Base-by-base conservation (phyloP, 2,888 invertebrate species). In the Melipona beecheii region DNA sequence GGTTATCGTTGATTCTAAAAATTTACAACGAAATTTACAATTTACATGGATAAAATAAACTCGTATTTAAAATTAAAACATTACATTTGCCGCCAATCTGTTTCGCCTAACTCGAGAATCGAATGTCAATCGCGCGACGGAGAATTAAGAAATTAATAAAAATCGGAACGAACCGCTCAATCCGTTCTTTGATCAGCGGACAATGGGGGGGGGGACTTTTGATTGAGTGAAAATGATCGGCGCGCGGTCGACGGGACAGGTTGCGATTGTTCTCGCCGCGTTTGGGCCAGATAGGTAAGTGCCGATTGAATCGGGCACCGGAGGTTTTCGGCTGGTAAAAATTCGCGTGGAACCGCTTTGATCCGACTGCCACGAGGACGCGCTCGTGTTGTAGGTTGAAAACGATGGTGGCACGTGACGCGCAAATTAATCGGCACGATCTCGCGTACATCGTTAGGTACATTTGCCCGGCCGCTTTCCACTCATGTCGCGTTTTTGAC, bases 371-470 rank as follows among this genome's bases (percentile, higher is more conserved):
- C 52, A 36, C 66, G 65, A 19, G 75, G 56, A 56, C 56, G 4
- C 27, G 31, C 43, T 36, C 9, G 43, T 43, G 82, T 70, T 62
- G 65, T 19, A 24, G 17, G 71, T 21, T 50, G 66, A 65, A 54
- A 11, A n/a, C 17, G 9, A 9, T 58, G 68, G 49, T 27, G 75
- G 75, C 81, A 58, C 83, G 83, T 75, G 82, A 82, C 77, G 73
- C 76, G 73, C 70, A 54, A 82, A 82, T 83, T 82, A 82, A 83
- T 83, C 82, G 73, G 65, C 43, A 65, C 58, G 73, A 19, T 65
- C 43, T 43, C 65, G 58, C 52, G 73, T 82, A 60, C 69, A 82
- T 83, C 74, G 83, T 82, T 83, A 69, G 76, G 27, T 76, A 76
- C 68, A 81, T 82, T 83, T 82, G 72, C 83, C 56, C 9, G 58